Conservation (phyloP, 1,140 invertebrate genomes). For the Sarcophaga peregrina region DNA sequence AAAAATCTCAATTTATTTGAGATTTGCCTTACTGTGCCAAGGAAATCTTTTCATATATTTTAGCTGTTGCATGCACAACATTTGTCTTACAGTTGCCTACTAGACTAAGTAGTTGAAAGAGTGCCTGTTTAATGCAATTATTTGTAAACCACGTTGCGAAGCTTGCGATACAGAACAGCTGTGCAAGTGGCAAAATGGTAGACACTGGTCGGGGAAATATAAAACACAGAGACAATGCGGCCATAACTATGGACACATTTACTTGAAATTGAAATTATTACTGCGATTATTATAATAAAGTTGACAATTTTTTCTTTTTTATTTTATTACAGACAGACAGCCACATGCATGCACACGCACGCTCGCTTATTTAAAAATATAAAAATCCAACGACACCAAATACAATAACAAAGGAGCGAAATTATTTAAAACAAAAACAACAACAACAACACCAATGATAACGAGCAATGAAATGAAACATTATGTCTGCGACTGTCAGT, state of each 20-base stretch:
- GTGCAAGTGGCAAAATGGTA: not conserved
- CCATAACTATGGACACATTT: conserved; percentile 17
- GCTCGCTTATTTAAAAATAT: too few species aligned
- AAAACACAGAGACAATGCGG: not conserved
- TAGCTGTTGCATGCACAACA: not conserved
- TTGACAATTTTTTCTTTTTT: not conserved
- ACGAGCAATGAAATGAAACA: conserved; percentile 22
- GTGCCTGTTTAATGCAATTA: conserved; percentile 33
- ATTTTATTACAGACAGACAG: not conserved
- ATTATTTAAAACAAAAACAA: not conserved
- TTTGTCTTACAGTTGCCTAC: not conserved
- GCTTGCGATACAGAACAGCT: not conserved
- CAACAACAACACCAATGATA: not conserved
- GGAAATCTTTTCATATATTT: not conserved
- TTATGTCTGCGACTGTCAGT: conserved; percentile 34
- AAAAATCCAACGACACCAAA: too few species aligned
- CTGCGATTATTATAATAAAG: conserved; percentile 31
- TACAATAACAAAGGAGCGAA: too few species aligned
- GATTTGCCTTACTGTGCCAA: too few species aligned
- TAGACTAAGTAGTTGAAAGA: too few species aligned
- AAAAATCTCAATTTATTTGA: too few species aligned
- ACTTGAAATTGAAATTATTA: conserved; percentile 8
- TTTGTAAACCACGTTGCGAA: not conserved
- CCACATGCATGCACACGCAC: too few species aligned
- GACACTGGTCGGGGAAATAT: not conserved